Evolutionary conservation across 1,140 invertebrate genomes (phyloP), one percentile per base, ranked within the genome.

Genomic region (Metopolophium dirhodum): DNA sequence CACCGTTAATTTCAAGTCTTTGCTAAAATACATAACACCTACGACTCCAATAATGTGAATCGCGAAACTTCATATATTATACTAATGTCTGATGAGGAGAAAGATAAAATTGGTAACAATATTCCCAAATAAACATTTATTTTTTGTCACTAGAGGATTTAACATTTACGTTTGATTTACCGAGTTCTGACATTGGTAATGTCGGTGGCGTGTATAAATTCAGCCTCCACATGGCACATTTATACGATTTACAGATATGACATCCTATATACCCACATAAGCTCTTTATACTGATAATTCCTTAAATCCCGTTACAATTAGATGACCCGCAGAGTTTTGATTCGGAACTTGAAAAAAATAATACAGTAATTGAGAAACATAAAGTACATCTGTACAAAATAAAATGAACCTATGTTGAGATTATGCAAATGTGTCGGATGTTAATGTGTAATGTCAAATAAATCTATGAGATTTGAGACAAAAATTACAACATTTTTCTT

Each of bases 151-250:
- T 3, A 61, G 23, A 47, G 37, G 41, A 35, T 68, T 91, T 91
- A 57, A 77, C 61, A 41, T 91, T 77, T 91, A 91, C 90, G 41
- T 91, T 91, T 77, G 89, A 90, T 90, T 90, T 90, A 90, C 54
- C 30, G 14, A 45, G 11, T 45, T 90, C 35, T 14, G 23, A 91
- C 22, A 89, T 51, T 37, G 20, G 51, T 57, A 68, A 41, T 22
- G 41, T 30, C 30, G 41, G 90, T 47, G 37, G 41, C 11, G 18
- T 61, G 51, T 91, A 91, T 91, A 91, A 91, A 91, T 68, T 91
- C 37, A 77, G 77, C 57, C 18, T 30, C 18, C 68, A 77, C 22
- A 35, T 20, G 26, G 47, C 41, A 41, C 41, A 18, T n/a, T n/a
- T 51, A 51, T 51, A 51, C 49, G 49, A 51, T 51, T 51, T 77